Conservation (phyloP, 2,888 invertebrate genomes). For the Anarsia innoxiella region DNA sequence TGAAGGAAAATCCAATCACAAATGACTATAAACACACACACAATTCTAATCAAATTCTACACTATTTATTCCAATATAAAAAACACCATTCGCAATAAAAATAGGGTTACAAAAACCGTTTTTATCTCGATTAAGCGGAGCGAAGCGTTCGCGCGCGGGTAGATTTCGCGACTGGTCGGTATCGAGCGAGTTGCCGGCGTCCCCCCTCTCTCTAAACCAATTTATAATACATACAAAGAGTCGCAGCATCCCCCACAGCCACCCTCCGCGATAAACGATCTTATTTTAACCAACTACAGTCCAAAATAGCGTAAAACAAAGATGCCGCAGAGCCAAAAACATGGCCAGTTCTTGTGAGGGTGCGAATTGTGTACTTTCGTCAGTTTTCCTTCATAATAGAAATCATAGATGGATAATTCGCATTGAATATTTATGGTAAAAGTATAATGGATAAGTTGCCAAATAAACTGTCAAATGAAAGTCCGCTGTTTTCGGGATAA, state of each 20-base stretch:
- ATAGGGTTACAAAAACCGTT: constrained; percentile 25
- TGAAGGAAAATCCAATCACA: constrained; percentile 23
- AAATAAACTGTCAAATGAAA: constrained; percentile 6
- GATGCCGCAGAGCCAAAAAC: constrained; percentile 70
- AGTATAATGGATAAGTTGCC: constrained; percentile 10
- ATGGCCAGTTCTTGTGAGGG: constrained; percentile 65
- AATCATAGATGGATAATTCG: constrained; percentile 31
- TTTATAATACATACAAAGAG: constrained; percentile 75
- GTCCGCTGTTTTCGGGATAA: neutral
- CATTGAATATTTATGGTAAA: constrained; percentile 16
- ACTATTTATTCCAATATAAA: constrained; percentile 6
- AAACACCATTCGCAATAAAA: constrained; percentile 19
- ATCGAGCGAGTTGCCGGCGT: constrained; percentile 60
- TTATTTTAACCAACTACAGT: constrained; percentile 23
- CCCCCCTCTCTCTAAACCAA: constrained; percentile 71
- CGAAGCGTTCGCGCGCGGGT: constrained; percentile 36
- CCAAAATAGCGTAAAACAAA: constrained; percentile 11
- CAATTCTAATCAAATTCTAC: constrained; percentile 1
- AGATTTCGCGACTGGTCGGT: constrained; percentile 59
- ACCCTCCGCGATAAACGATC: constrained; percentile 21
- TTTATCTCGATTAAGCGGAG: constrained; percentile 17
- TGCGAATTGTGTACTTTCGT: constrained; percentile 63
- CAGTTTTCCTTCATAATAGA: constrained; percentile 52
- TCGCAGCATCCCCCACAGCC: constrained; percentile 65
- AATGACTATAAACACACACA: constrained; percentile 9